A percentile compares a stretch with the other conserved stretches of the same genome.
Evolutionary conservation across 2,113 vertebrate genomes (phyloP).

Genomic region (Heliornis fulica): DNA sequence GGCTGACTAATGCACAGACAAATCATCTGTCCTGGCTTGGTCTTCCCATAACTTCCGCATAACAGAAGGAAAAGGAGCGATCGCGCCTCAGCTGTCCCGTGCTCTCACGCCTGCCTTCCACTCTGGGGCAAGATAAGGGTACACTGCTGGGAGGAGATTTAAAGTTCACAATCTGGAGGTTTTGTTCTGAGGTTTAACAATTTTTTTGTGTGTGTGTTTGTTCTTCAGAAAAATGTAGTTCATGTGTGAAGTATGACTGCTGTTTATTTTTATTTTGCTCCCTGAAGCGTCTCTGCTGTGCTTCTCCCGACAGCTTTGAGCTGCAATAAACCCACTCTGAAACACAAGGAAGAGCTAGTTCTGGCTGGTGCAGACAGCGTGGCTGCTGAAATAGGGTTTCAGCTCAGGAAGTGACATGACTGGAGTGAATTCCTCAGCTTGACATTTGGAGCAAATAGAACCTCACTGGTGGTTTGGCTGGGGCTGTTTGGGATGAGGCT

Average conservation of each 20-base stretch:
- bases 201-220: not conserved
- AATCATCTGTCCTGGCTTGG: slow-evolving; percentile 21
- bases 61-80: not conserved
- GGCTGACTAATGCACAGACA: not conserved
- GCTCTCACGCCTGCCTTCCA: not conserved
- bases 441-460: slow-evolving; percentile 23
- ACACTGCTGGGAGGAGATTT: not conserved
- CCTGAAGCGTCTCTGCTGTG: not conserved
- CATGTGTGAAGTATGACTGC: not conserved
- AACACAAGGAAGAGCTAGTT: not conserved
- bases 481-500: not conserved
- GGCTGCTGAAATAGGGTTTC: not conserved
- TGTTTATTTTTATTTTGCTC: not conserved
- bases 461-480: slow-evolving; percentile 6
- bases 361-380: not conserved
- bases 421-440: slow-evolving; percentile 40
- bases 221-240: not conserved
- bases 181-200: not conserved
- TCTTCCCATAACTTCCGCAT: not conserved
- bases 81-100: not conserved
- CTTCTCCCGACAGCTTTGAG: not conserved
- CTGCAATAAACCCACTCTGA: not conserved
- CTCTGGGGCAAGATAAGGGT: not conserved
- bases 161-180: not conserved
- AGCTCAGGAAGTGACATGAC: not conserved